Evolutionary conservation across 2,113 vertebrate species (phyloP), one percentile per base, ranked within the genome.

Genomic region (Oriolus oriolus): DNA sequence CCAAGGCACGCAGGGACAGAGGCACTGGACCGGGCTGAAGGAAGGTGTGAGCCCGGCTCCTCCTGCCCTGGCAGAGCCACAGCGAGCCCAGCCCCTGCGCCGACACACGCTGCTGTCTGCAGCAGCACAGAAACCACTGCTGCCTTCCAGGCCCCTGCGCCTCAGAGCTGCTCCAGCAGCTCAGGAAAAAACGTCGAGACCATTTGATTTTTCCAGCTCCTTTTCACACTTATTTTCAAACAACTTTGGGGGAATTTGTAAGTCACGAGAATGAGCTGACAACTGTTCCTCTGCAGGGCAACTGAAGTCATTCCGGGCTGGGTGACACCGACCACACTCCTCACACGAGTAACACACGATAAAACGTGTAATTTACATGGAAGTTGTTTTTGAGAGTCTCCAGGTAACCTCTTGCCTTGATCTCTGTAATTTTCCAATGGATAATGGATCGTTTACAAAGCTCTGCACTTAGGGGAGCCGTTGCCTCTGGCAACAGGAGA

Each of bases 401-500:
- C 45, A 53, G 50, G 27, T 79, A 39, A 79, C 37, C 65, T 64
- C 60, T 18, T 45, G 63, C 45, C 80, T 70, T 18, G 27, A n/a
- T 31, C 59, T 74, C 23, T 47, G 71, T 47, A n/a, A 88, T 88
- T 70, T 84, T 74, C 59, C 65, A 4, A 56, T 20, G 53, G 73
- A 69, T 56, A 87, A 90, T 61, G 59, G 83, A 68, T 54, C 0
- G 0, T 53, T 60, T 74, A 76, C 54, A 50, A 47, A 64, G 83
- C 63, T 56, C 20, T 37, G 54, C 49, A 23, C 47, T 52, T 16
- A 41, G 63, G 30, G 59, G 33, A 79, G 56, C 18, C 3, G 47
- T 37, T 83, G 74, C 44, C 42, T 64, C 71, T 80, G 93, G 54
- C 78, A 92, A 78, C 41, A 42, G 66, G 71, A 74, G 85, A 42